phyloP scores from a whole-genome alignment of 2,113 vertebrate species.

The Syngnathus typhle region DNA sequence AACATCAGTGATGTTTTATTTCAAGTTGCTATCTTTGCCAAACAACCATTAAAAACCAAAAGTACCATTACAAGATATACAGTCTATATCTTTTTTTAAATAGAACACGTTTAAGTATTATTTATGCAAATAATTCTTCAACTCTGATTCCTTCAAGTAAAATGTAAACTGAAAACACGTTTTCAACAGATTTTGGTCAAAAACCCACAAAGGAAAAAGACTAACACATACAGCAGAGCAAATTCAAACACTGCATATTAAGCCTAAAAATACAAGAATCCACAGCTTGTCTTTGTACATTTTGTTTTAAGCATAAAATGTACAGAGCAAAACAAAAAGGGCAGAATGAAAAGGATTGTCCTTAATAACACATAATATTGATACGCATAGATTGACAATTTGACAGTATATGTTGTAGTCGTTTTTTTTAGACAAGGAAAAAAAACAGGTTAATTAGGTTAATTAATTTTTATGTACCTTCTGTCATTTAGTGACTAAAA shows the following conservation, averaged over 20 bases:
- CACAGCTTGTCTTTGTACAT: conserved; percentile 14
- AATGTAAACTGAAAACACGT: conserved; percentile 19
- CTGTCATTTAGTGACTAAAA: background rate
- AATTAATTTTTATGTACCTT: background rate
- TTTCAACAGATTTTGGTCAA: conserved; percentile 6
- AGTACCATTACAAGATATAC: background rate
- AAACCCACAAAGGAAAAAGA: conserved; percentile 25
- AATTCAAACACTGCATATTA: conserved; percentile 31
- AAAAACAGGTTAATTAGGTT: too few relatives aligned
- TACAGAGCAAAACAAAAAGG: background rate
- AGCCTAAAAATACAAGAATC: conserved; percentile 28
- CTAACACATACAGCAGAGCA: conserved; percentile 33
- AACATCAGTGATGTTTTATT: background rate
- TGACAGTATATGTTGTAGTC: background rate
- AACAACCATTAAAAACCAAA: background rate
- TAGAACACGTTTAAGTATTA: background rate
- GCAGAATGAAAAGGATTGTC: conserved; percentile 1
- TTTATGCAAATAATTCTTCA: background rate
- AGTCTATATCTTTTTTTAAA: background rate
- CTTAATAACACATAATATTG: background rate
- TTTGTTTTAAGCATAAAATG: conserved; percentile 8
- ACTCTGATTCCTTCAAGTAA: conserved; percentile 3
- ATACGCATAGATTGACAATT: background rate
- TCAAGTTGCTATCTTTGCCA: background rate
- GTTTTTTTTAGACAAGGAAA: background rate